phyloP scores from a whole-genome alignment of 2,888 invertebrate genomes.

The Euphydryas editha region DNA sequence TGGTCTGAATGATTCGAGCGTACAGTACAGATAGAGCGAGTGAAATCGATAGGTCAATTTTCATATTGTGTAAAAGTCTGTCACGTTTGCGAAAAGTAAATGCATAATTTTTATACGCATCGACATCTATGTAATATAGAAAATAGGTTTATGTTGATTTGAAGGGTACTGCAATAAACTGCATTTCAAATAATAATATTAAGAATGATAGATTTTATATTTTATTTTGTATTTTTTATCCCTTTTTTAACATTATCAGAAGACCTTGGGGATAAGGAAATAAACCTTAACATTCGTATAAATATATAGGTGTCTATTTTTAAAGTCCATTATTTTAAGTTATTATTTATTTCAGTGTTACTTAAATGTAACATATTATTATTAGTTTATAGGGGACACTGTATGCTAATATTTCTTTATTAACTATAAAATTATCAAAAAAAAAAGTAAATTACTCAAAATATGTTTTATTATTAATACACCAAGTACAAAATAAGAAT shows the following conservation, averaged over 20 bases:
- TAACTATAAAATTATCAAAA: conserved; percentile 28
- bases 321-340: conserved; percentile 26
- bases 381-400: conserved; percentile 12
- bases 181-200: conserved; percentile 66
- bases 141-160: conserved; percentile 58
- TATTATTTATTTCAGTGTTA: conserved; percentile 24
- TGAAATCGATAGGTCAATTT: conserved; percentile 48
- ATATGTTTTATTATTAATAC: conserved; percentile 34
- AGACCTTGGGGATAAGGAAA: conserved; percentile 23
- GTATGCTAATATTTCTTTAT: conserved; percentile 19
- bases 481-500: conserved; percentile 26
- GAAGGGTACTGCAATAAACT: conserved; percentile 61
- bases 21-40: conserved; percentile 30
- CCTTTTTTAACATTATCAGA: conserved; percentile 52
- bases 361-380: conserved; percentile 20
- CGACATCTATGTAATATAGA: conserved; percentile 56
- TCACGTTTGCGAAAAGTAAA: conserved; percentile 46
- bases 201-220: conserved; percentile 71
- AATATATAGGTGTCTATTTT: conserved; percentile 32
- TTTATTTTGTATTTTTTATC: conserved; percentile 52
- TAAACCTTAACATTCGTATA: conserved; percentile 23
- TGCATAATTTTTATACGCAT: conserved; percentile 57
- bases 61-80: conserved; percentile 46
- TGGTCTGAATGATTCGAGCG: conserved; percentile 39
- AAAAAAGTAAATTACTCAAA: conserved; percentile 26